These are phyloP conservation scores for Forbesichthys agassizii DNA, from an alignment of 2,113 vertebrate genomes.

Conservation along the genomic window DNA sequence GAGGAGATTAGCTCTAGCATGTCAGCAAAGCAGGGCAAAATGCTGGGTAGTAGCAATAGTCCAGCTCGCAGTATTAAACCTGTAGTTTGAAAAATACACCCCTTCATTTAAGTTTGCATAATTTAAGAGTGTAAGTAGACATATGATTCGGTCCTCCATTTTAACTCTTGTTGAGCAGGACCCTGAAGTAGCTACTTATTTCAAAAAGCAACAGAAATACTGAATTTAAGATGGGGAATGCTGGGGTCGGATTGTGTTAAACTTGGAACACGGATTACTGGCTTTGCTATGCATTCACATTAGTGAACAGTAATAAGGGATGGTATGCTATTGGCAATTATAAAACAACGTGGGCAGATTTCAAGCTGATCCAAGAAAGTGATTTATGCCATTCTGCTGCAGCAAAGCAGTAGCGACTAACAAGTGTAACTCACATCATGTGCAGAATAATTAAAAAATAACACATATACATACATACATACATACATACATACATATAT, in stretches of 20 bases:
- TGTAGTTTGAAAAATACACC: constrained; percentile 69
- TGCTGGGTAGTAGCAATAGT: constrained; percentile 48
- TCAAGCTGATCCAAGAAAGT: constrained; percentile 29
- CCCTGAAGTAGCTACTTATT: no score
- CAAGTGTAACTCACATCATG: constrained; percentile 1
- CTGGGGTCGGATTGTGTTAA: constrained; percentile 15
- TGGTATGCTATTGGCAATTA: constrained; percentile 39
- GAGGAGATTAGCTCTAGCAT: constrained; percentile 71
- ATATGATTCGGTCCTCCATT: background rate
- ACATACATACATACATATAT: constrained; percentile 69
- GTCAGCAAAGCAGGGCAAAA: constrained; percentile 56
- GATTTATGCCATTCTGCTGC: constrained; percentile 37
- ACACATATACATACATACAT: constrained; percentile 19
- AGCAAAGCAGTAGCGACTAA: constrained; percentile 4
- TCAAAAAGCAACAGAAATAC: background rate
- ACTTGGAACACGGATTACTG: constrained; percentile 11
- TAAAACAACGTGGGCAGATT: constrained; percentile 20
- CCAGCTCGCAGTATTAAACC: constrained; percentile 61
- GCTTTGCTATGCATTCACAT: constrained; percentile 24
- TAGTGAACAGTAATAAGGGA: constrained; percentile 4
- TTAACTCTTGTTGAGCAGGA: no score
- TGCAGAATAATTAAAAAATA: constrained; percentile 15
- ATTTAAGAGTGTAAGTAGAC: constrained; percentile 47
- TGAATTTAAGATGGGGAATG: constrained; percentile 51
- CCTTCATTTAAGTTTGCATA: constrained; percentile 38